Base-by-base conservation (phyloP, 2,888 invertebrate genomes). In the Hypomecis punctinalis region DNA sequence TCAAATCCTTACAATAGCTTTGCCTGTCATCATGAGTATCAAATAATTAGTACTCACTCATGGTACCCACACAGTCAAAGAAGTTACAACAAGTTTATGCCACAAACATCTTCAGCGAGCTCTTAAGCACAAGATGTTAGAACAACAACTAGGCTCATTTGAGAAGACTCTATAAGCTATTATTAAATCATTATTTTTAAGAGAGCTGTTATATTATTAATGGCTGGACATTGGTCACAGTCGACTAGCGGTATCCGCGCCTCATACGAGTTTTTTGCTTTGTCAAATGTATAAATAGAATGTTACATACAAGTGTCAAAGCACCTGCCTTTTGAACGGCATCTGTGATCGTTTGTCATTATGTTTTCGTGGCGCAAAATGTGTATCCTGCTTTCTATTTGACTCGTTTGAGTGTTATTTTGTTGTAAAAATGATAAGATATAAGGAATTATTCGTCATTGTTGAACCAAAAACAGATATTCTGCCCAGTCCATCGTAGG, bases 291-390 rank as follows among this genome's bases (percentile, higher is more conserved):
- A 73, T 61, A 73, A 71, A 71, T 67, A 73, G 68, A n/a, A 65
- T 45, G 13, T 53, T 11, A 46, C 40, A 52, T 9, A 42, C 45
- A 51, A 67, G 45, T 63, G 52, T 61, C 60, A 57, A 54, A 56
- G 59, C 71, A 73, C 68, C 72, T 73, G 72, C 68, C 63, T 49
- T 63, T 51, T 49, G 45, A 61, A 57, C 11, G 60, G 54, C 69
- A 71, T 73, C 67, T 69, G 71, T 65, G 60, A 56, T 66, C 61
- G 66, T 72, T 69, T 66, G 69, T 70, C 66, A 69, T 55, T 71
- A 63, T 61, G 36, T 54, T 59, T 52, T 62, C 39, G 23, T 55
- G 8, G 23, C 39, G 40, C 42, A 37, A 51, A 54, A 49, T 42
- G 11, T 39, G 49, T 36, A 35, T 11, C 7, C 1, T 37, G 9